Evolutionary conservation across 1,140 invertebrate species (phyloP).

Genomic region (Coenobita brevimanus): DNA sequence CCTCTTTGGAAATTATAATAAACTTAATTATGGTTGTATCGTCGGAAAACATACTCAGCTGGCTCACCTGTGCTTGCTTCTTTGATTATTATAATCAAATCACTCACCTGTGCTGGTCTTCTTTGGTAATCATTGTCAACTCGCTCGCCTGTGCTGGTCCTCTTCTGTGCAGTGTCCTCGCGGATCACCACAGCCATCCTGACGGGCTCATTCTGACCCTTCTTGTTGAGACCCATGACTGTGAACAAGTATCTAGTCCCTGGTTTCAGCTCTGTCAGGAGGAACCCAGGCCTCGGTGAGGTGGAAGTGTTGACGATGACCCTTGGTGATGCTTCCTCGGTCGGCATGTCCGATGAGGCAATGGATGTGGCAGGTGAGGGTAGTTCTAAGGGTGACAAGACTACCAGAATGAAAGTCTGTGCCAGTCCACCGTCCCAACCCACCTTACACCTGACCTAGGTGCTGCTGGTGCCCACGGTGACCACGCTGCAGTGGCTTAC

Average conservation of each 20-base stretch:
- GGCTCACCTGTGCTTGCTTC: too few species aligned
- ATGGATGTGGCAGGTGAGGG: slow-evolving; percentile 76
- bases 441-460: slow-evolving; percentile 85
- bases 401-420: slow-evolving; percentile 85
- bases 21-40: too few species aligned
- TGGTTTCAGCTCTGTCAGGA: slow-evolving; percentile 71
- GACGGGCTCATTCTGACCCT: slow-evolving; percentile 87
- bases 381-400: too few species aligned
- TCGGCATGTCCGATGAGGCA: slow-evolving; percentile 31
- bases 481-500: slow-evolving; percentile 87
- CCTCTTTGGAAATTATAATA: too few species aligned
- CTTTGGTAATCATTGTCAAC: too few species aligned
- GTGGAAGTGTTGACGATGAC: slow-evolving; percentile 65
- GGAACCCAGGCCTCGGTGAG: slow-evolving; percentile 67
- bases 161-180: slow-evolving; percentile 81
- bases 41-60: too few species aligned
- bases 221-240: slow-evolving; percentile 87
- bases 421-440: slow-evolving; percentile 89
- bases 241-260: slow-evolving; percentile 80
- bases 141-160: slow-evolving; percentile 72
- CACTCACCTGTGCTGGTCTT: too few species aligned
- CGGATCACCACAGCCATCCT: slow-evolving; percentile 84
- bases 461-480: slow-evolving; percentile 87
- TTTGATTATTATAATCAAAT: too few species aligned
- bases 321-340: slow-evolving; percentile 24